phyloP scores from a whole-genome alignment of 2,888 invertebrate genomes.

The Tridacna crocea region DNA sequence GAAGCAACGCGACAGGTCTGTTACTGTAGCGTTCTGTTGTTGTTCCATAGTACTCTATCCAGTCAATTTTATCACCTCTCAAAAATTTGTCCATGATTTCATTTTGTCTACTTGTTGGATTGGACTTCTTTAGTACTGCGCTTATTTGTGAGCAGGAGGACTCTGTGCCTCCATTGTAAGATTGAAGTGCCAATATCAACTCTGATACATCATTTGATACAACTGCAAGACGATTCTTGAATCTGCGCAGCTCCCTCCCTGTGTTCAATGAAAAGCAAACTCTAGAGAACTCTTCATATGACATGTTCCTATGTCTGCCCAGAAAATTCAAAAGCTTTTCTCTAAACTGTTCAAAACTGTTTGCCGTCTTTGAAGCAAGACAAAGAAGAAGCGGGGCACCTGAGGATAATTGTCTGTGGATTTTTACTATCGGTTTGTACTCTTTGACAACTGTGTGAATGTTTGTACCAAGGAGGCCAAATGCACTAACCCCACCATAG shows the following conservation, averaged over 20 bases:
- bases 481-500: background rate
- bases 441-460: slow-evolving; percentile 2
- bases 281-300: slow-evolving; percentile 1
- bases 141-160: background rate
- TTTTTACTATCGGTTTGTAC: background rate
- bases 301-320: background rate
- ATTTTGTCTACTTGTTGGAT: background rate
- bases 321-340: background rate
- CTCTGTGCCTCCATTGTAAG: background rate
- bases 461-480: slow-evolving; percentile 1
- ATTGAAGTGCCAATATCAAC: background rate
- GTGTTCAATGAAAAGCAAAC: slow-evolving; percentile 4
- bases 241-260: background rate
- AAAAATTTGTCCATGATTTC: background rate
- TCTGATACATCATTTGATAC: background rate
- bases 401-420: background rate
- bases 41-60: background rate
- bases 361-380: background rate
- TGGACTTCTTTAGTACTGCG: background rate
- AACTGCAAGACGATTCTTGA: background rate
- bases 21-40: background rate
- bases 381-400: background rate
- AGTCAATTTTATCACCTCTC: background rate
- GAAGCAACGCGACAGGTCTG: background rate
- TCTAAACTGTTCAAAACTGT: background rate